Evolutionary conservation across 2,113 vertebrate species (phyloP).

Genomic region (Rhodinocichla rosea): DNA sequence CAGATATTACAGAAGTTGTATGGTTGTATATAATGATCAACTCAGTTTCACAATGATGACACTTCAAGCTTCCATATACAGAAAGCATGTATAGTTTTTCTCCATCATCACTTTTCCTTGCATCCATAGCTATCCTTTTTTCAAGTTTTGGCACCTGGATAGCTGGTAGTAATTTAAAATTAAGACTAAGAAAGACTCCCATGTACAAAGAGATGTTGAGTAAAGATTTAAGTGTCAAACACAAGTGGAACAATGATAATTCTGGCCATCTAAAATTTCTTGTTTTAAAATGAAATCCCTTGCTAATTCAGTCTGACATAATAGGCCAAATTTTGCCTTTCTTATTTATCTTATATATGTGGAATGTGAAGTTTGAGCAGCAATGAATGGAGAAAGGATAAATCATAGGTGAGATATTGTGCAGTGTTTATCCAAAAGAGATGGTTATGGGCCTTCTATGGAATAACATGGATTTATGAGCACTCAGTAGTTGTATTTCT

Average conservation of each 20-base stretch:
- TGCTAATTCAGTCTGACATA: background rate
- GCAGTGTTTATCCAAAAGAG: background rate
- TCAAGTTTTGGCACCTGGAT: background rate
- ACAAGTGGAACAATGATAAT: background rate
- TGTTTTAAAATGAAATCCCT: background rate
- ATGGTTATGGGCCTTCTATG: background rate
- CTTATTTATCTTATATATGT: background rate
- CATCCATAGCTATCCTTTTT: background rate
- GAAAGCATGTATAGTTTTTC: background rate
- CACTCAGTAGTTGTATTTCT: background rate
- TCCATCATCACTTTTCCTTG: background rate
- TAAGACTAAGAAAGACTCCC: background rate
- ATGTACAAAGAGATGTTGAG: background rate
- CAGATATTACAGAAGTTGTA: background rate
- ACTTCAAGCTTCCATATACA: background rate
- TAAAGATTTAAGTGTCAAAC: background rate
- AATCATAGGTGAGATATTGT: background rate
- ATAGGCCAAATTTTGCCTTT: background rate
- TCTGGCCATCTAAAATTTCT: background rate
- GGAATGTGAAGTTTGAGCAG: background rate
- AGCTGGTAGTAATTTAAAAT: background rate
- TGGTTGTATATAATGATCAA: background rate
- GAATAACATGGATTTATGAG: background rate
- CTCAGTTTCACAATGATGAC: background rate
- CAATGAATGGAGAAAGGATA: background rate